Evolutionary conservation across 2,888 invertebrate species (phyloP).

Genomic region (Muscina levida): DNA sequence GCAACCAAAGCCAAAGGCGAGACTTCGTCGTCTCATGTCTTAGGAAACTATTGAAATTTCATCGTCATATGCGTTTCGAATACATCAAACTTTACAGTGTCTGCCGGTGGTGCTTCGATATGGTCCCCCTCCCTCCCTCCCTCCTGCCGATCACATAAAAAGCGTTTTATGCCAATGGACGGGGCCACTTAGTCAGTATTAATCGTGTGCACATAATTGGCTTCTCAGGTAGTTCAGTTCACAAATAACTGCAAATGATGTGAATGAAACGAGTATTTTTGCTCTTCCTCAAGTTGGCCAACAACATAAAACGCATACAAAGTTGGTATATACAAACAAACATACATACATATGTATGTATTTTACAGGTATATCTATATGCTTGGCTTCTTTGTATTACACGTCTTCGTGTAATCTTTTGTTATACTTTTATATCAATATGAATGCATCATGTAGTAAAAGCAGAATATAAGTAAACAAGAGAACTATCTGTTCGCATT

Average conservation of each 20-base stretch:
- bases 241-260: slow-evolving; percentile 76
- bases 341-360: too few species aligned
- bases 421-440: too few species aligned
- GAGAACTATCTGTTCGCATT: too few species aligned
- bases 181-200: slow-evolving; percentile 35
- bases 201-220: slow-evolving; percentile 71
- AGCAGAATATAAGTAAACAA: too few species aligned
- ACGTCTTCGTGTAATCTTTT: too few species aligned
- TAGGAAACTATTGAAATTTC: slow-evolving; percentile 65
- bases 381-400: too few species aligned
- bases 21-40: slow-evolving; percentile 57
- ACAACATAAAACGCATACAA: neutral
- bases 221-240: slow-evolving; percentile 79
- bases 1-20: slow-evolving; percentile 41
- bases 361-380: too few species aligned
- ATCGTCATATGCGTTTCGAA: slow-evolving; percentile 53
- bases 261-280: slow-evolving; percentile 63
- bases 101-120: neutral
- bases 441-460: too few species aligned
- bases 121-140: neutral
- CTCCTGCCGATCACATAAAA: neutral
- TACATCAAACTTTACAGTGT: slow-evolving; percentile 17
- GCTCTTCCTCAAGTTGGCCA: slow-evolving; percentile 13
- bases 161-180: neutral
- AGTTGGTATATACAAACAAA: neutral